phyloP scores from a whole-genome alignment of 1,140 invertebrate species.

The Drosophila setifemur region DNA sequence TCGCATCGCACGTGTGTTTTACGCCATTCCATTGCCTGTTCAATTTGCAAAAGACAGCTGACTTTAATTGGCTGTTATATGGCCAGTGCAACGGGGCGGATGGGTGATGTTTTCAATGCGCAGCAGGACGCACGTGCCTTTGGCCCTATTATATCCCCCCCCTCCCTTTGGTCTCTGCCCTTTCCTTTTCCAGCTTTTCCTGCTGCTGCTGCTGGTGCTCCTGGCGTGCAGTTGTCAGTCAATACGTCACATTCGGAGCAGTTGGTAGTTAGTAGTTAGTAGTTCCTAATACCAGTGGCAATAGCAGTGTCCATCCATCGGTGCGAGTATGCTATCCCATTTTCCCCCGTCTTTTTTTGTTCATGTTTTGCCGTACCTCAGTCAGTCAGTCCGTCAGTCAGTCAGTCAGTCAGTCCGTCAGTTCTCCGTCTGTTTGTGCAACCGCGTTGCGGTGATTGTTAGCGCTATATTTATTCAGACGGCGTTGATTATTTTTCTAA shows the following conservation, averaged over 20 bases:
- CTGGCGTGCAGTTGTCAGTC: slow-evolving; percentile 44
- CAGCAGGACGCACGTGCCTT: slow-evolving; percentile 19
- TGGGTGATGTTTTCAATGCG: background rate
- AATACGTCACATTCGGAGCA: slow-evolving; percentile 32
- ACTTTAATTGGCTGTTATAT: slow-evolving; percentile 19
- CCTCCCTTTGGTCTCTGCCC: background rate
- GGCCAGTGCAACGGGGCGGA: slow-evolving; percentile 7
- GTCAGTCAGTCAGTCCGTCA: background rate
- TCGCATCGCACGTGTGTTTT: background rate
- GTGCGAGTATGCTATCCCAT: background rate
- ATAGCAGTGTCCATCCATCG: background rate
- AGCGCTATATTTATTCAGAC: slow-evolving; percentile 52
- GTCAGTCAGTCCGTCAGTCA: background rate
- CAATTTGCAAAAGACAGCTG: slow-evolving; percentile 24
- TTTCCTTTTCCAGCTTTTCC: too few species aligned
- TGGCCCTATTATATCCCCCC: background rate
- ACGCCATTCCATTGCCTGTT: slow-evolving; percentile 10
- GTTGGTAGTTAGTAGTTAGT: background rate
- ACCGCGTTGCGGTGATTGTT: slow-evolving; percentile 43
- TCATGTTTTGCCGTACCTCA: background rate
- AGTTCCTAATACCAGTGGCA: background rate
- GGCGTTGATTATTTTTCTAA: slow-evolving; percentile 50
- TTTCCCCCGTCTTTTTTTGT: background rate
- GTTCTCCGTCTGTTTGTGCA: slow-evolving; percentile 29
- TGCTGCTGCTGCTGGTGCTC: background rate